Evolutionary conservation across 1,140 invertebrate genomes (phyloP), one percentile per base, ranked within the genome.

Genomic region (Lordiphosa stackelbergi): DNA sequence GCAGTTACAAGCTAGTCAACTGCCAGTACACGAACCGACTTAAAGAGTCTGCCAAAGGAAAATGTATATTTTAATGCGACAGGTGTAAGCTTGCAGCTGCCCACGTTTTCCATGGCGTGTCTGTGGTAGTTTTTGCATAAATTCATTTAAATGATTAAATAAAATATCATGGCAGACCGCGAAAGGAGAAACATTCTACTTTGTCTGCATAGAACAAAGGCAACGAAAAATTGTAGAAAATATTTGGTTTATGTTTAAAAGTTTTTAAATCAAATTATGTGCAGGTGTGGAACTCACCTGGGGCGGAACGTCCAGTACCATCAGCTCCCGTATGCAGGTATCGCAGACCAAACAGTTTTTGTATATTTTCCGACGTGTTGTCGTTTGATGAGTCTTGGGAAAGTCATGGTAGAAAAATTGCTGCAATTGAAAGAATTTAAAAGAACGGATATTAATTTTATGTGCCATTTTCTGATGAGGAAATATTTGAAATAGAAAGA

Each of bases 391-490:
- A 65, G 69, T 69, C 53, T 75, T 83, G 43, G 87, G 87, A 61
- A 88, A 88, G 69, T 88, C 86, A 74, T 88, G 87, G 68, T 88
- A 86, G 68, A 88, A 88, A 79, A 88, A 88, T 88, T 88, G 87
- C 87, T 88, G 64, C 2, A 85, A 31, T 31, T 31, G 75, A 42
- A 16, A 12, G 64, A 40, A 48, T 41, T 5, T 63, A 11, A 46
- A 63, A 55, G 28, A 40, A 8, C 6, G 3, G 12, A 56, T 41
- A 54, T 63, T 52, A 47, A 54, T 69, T 12, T 45, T 45, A 6
- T 8, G 11, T 22, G 22, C 10, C 34, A 19, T 16, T 37, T 16
- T 10, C 3, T 31, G 31, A 16, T 56, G 19, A 3, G 49, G 22
- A 24, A 24, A 24, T 24, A 24, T 24, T 46, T 34, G 12, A 49